Base-by-base conservation (phyloP, 2,113 vertebrate species). In the Xiphophorus maculatus region DNA sequence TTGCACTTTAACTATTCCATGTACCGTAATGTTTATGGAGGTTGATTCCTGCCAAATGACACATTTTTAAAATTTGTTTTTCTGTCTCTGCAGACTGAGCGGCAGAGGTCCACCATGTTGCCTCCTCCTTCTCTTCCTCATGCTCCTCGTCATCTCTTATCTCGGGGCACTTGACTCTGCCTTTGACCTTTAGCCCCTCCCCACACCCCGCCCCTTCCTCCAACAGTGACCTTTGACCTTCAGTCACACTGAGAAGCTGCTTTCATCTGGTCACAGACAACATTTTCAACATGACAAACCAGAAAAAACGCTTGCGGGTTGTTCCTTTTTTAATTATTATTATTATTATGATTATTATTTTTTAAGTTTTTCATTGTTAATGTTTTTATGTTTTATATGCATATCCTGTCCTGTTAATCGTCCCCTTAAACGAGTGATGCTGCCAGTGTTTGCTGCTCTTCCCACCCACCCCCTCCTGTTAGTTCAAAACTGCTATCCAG, bases 1-100 rank as follows among this genome's bases (percentile, higher is more conserved):
- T 5, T 37, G 35, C 9, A 19, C 40, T 63, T 63, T 32, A 63
- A 63, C 62, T 13, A 17, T 68, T 17, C 28, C 35, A 37, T 37
- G 35, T 54, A 25, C 7, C 6, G 7, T 54, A 19, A 54, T 15
- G 5, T 54, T 13, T 14, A 19, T 44, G 15, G 14, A 48, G 14
- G 17, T 6, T 48, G 14, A 17, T 48, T 48, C 14, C 44, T 48
- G 15, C 19, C 44, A 48, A 48, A 19, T 17, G 15, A 48, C 35
- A 28, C 1, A 28, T 28, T 28, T 28, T 28, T 28, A 1, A 28
- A 28, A 28, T 61, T 9, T 37, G 1, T 63, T 2, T 35, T 30
- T 32, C 19, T 73, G 2, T 75, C 7, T 87, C 48, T 28, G 25
- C 87, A 92, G 91, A 91, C 82, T 91, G 81, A 91, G 51, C 27